phyloP scores from a whole-genome alignment of 2,113 vertebrate genomes.

The Lanius ludovicianus region DNA sequence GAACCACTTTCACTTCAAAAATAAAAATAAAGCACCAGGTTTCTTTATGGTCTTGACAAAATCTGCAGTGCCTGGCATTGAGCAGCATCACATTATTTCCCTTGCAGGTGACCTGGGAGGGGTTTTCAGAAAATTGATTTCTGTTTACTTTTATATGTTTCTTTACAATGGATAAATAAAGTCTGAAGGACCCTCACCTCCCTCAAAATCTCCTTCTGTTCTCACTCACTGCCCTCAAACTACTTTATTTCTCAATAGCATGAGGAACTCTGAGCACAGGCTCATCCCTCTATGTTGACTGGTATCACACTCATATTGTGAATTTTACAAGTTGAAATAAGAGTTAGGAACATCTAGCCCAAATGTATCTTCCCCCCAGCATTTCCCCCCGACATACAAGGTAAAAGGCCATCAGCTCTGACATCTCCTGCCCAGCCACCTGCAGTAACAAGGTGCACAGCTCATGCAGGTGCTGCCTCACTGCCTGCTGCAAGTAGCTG shows the following conservation, averaged over 20 bases:
- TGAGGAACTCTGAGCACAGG: neutral
- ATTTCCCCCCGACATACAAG: neutral
- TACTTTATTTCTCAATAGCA: neutral
- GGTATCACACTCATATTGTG: neutral
- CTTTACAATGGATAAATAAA: conserved; percentile 37
- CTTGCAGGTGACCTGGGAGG: conserved; percentile 29
- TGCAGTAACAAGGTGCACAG: neutral
- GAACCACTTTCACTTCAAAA: conserved; percentile 61
- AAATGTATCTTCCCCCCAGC: neutral
- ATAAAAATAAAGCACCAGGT: conserved; percentile 26
- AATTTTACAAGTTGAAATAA: neutral
- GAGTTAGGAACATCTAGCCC: neutral
- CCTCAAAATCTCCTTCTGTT: conserved; percentile 23
- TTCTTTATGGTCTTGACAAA: conserved; percentile 34
- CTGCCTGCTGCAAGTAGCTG: neutral
- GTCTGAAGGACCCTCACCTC: neutral
- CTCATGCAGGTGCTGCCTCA: neutral
- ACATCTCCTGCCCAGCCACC: neutral
- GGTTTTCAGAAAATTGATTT: neutral
- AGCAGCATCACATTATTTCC: conserved; percentile 11
- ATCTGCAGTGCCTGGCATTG: neutral
- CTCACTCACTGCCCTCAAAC: neutral
- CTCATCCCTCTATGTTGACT: neutral
- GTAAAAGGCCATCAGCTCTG: neutral
- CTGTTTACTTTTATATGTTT: conserved; percentile 30